Percentiles rank a stretch among this genome's conserved stretches.
Evolutionary conservation across 2,888 invertebrate species (phyloP).

Genomic region (Mesorhabditis spiculigera): DNA sequence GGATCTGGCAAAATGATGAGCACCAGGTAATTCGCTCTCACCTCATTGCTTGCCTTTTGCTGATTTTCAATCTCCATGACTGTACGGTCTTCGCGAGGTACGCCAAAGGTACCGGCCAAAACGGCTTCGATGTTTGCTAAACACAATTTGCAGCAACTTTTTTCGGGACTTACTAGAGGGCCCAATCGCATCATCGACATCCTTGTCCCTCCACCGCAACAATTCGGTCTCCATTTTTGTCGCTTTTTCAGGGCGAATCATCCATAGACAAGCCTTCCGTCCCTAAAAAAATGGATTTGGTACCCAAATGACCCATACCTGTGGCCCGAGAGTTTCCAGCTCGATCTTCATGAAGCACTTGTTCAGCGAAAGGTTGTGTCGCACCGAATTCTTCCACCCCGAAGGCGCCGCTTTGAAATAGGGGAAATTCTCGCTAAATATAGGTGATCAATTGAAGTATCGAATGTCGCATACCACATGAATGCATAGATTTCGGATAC

Average conservation of each 20-base stretch:
- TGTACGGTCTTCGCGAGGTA: background rate
- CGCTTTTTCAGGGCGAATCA: constrained; percentile 89
- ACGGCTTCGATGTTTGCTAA: constrained; percentile 1
- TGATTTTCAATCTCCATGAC: background rate
- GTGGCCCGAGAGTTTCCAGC: constrained; percentile 62
- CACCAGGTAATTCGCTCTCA: too few relatives aligned
- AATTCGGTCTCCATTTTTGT: constrained; percentile 97
- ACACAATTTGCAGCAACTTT: background rate
- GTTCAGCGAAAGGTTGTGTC: constrained; percentile 92
- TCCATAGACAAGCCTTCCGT: constrained; percentile 75
- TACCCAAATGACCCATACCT: background rate
- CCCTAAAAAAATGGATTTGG: background rate
- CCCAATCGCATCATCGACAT: constrained; percentile 77
- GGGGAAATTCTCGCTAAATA: constrained; percentile 84
- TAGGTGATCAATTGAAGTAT: background rate
- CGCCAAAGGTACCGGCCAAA: background rate
- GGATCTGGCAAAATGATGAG: too few relatives aligned
- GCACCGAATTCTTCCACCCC: constrained; percentile 97
- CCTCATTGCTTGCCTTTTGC: too few relatives aligned
- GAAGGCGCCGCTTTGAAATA: constrained; percentile 96
- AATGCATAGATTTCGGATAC: constrained; percentile 98
- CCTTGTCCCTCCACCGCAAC: constrained; percentile 92
- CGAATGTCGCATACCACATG: constrained; percentile 76
- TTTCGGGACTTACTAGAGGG: background rate
- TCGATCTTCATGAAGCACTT: constrained; percentile 98